Conservation (phyloP, 2,113 vertebrate genomes). For the Sardina pilchardus region DNA sequence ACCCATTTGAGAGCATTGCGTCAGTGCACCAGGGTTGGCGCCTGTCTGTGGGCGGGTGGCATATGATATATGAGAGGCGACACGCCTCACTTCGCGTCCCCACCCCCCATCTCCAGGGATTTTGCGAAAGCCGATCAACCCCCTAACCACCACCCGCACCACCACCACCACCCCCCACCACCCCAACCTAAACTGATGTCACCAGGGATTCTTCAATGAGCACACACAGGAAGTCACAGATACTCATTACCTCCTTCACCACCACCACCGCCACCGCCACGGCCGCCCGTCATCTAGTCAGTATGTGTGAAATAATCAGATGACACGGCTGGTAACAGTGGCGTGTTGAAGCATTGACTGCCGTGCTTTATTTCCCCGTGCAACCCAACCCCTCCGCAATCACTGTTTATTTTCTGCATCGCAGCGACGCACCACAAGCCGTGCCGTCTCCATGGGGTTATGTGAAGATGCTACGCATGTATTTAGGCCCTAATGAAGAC, state of each 20-base stretch:
- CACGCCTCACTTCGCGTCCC: background rate
- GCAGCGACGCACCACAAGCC: background rate
- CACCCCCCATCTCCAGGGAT: background rate
- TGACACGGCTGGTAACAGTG: background rate
- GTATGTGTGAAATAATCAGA: conserved; percentile 12
- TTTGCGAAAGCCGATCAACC: background rate
- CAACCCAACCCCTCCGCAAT: background rate
- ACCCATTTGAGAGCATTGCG: background rate
- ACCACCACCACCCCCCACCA: too few relatives aligned
- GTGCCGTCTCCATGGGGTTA: background rate
- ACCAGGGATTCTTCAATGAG: background rate
- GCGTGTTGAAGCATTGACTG: background rate
- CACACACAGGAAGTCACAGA: background rate
- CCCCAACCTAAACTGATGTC: background rate
- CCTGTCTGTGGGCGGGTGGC: background rate
- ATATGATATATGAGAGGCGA: background rate
- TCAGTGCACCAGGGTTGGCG: background rate
- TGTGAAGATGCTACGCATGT: background rate
- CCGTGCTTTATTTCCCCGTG: background rate
- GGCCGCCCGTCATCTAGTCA: background rate
- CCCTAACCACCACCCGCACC: too few relatives aligned
- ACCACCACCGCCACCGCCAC: background rate
- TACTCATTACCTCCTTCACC: background rate
- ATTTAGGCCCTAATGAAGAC: conserved; percentile 5
- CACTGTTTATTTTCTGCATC: background rate